phyloP scores from a whole-genome alignment of 2,797 vertebrate genomes.

The Hyperoplus lanceolatus region DNA sequence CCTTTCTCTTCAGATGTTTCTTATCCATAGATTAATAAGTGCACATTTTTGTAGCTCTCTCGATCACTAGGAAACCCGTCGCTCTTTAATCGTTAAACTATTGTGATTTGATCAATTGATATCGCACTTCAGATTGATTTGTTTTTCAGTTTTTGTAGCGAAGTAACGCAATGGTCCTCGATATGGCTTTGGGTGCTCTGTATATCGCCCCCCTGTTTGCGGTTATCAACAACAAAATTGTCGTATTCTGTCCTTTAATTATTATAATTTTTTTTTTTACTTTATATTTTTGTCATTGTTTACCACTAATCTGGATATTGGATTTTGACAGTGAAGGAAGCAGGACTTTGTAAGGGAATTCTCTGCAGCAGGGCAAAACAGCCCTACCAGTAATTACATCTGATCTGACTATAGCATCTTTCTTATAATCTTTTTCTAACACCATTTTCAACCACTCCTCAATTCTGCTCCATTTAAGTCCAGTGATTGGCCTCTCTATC shows the following conservation, averaged over 20 bases:
- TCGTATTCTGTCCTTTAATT: constrained; percentile 17
- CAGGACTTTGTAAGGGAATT: constrained; percentile 31
- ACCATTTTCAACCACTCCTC: constrained; percentile 57
- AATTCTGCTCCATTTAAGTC: constrained; percentile 34
- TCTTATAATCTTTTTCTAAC: constrained; percentile 13
- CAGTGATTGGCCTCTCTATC: constrained; percentile 7
- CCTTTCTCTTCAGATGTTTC: constrained; percentile 38
- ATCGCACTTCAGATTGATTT: constrained; percentile 37
- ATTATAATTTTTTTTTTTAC: constrained; percentile 51
- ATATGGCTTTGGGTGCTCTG: constrained; percentile 30
- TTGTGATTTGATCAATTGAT: constrained; percentile 57
- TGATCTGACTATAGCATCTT: constrained; percentile 29
- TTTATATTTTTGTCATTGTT: constrained; percentile 60
- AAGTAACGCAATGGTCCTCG: constrained; percentile 9
- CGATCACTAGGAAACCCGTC: constrained; percentile 45
- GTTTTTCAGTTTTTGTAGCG: constrained; percentile 14
- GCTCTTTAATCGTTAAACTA: constrained; percentile 50
- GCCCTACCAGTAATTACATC: constrained; percentile 23
- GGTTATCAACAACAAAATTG: constrained; percentile 32
- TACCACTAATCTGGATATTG: constrained; percentile 47
- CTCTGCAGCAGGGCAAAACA: constrained; percentile 33
- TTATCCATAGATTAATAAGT: constrained; percentile 28
- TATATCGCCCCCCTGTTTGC: constrained; percentile 37
- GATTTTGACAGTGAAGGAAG: constrained; percentile 32
- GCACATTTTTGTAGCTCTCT: constrained; percentile 42